Evolutionary conservation across 2,888 invertebrate genomes (phyloP).

Genomic region (Idaea biselata): DNA sequence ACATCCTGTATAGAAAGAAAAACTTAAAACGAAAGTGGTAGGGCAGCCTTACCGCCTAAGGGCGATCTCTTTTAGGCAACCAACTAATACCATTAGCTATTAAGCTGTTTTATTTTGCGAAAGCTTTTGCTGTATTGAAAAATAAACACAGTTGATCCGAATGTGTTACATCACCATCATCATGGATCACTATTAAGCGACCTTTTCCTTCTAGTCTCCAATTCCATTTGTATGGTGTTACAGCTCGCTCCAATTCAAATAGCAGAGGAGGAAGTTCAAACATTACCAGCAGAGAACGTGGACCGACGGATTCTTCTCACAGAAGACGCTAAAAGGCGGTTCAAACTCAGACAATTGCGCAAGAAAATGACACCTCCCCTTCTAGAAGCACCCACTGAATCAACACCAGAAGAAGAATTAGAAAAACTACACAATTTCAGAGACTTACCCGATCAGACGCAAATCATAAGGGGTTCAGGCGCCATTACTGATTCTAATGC

Average conservation of each 20-base stretch:
- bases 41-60: too few relatives aligned
- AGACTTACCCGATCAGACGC: slow-evolving; percentile 79
- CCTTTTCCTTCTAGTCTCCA: too few relatives aligned
- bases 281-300: slow-evolving; percentile 49
- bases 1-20: too few relatives aligned
- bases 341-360: slow-evolving; percentile 61
- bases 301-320: slow-evolving; percentile 60
- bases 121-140: too few relatives aligned
- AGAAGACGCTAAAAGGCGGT: slow-evolving; percentile 61
- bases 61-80: too few relatives aligned
- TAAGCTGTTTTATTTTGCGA: too few relatives aligned
- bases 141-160: too few relatives aligned
- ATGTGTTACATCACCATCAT: too few relatives aligned
- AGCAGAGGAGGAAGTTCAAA: slow-evolving; percentile 58
- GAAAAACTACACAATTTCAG: slow-evolving; percentile 80
- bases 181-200: too few relatives aligned
- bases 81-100: too few relatives aligned
- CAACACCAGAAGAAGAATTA: slow-evolving; percentile 75
- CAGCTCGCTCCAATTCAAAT: slow-evolving; percentile 52
- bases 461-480: slow-evolving; percentile 77
- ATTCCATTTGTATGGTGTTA: too few relatives aligned
- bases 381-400: slow-evolving; percentile 40
- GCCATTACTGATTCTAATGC: slow-evolving; percentile 55
- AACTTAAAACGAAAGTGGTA: too few relatives aligned
- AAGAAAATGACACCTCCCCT: slow-evolving; percentile 62